Base-by-base conservation (phyloP, 2,888 invertebrate genomes). In the Drosophila pegasa region DNA sequence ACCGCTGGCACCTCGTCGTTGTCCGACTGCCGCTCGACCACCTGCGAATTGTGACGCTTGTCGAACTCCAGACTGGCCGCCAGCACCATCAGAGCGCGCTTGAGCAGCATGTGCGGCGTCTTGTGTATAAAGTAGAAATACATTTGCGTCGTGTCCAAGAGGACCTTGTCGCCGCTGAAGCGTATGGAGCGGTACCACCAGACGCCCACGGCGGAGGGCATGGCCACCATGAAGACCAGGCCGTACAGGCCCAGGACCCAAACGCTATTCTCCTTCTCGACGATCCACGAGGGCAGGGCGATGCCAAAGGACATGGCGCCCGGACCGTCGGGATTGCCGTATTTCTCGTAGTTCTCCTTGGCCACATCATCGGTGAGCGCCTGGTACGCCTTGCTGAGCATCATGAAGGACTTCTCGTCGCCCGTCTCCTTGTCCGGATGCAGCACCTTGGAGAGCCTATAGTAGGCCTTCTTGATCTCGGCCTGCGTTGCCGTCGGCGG, bases 121-220 rank as follows among this genome's bases (percentile, higher is more conserved):
- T 98, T 98, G 90, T 98, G 96, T 91, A 99, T 97, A 92, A 98
- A 99, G 91, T 96, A 97, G 91, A 97, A 98, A 92, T 98, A 99
- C 93, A 99, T 95, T 91, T 98, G 96, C 7, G 98, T 97, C n/a
- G 99, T 99, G 90, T 98, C 98, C 66, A 99, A 93, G 14, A 99
- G 93, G 2, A 99, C 98, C 94, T 98, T 97, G 92, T 99, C 99
- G 67, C 98, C 98, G 60, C 98, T 98, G 93, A 97, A 99, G 84
- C 97, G 96, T 81, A 99, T 99, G 66, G 98, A 98, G 65, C 97
- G 95, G 92, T 99, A 99, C 99, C 99, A 99, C 99, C 99, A 99
- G 82, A 97, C 97, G 50, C 99, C 99, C 71, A 98, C 92, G 71
- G 95, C 95, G 58, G 96, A 96, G 25, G 97, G 97, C 91, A 99